Evolutionary conservation across 2,888 invertebrate species (phyloP).

Genomic region (Hermaeophaga mercurialis): DNA sequence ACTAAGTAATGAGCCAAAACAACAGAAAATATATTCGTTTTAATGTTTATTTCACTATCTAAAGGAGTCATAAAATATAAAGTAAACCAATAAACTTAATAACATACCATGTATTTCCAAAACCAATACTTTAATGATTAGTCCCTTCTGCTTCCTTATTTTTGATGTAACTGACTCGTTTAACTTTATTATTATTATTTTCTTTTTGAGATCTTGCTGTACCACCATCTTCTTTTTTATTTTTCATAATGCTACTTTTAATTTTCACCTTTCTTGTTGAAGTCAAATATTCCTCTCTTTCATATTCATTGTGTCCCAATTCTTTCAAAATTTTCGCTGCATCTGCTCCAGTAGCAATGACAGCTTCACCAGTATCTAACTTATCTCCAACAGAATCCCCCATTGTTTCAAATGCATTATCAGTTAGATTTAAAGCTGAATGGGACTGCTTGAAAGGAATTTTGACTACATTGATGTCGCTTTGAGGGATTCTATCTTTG

Average conservation of each 20-base stretch:
- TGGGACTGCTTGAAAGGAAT: slow-evolving; percentile 51
- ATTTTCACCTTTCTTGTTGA: neutral
- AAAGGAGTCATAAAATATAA: too few relatives aligned
- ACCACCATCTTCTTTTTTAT: neutral
- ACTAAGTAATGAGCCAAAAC: too few relatives aligned
- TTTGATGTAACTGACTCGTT: too few relatives aligned
- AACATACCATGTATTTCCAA: too few relatives aligned
- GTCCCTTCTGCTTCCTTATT: too few relatives aligned
- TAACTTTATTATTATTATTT: neutral
- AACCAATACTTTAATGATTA: too few relatives aligned
- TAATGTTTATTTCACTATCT: too few relatives aligned
- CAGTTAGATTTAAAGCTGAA: slow-evolving; percentile 50
- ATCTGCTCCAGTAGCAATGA: slow-evolving; percentile 47
- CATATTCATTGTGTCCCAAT: slow-evolving; percentile 39
- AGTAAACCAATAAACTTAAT: too few relatives aligned
- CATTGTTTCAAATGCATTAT: slow-evolving; percentile 54
- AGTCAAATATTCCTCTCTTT: slow-evolving; percentile 18
- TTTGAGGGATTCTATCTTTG: slow-evolving; percentile 47
- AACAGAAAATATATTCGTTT: too few relatives aligned
- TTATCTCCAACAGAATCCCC: slow-evolving; percentile 55
- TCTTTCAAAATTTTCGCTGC: slow-evolving; percentile 47
- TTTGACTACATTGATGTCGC: slow-evolving; percentile 49
- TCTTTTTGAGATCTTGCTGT: neutral
- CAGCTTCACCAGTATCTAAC: slow-evolving; percentile 50
- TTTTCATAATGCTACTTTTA: neutral